These are phyloP conservation scores for Emys orbicularis DNA, from an alignment of 2,797 vertebrate species.

Conservation along the genomic window DNA sequence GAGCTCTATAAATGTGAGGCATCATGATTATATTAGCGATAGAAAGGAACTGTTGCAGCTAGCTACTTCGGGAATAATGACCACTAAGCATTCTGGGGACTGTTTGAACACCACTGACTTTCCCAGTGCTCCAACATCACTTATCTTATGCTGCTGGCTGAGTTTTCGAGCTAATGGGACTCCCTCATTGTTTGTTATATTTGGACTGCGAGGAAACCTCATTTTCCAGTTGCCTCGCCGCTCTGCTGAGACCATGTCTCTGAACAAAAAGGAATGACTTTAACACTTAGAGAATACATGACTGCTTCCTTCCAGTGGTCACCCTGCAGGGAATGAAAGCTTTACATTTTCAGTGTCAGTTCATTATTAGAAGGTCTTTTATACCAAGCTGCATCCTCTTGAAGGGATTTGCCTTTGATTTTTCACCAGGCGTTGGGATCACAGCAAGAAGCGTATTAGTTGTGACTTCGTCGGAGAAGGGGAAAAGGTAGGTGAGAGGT, in stretches of 20 bases:
- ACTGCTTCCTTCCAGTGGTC: slow-evolving; percentile 40
- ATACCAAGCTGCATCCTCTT: slow-evolving; percentile 46
- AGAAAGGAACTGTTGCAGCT: background rate
- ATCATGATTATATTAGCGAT: background rate
- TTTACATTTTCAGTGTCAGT: slow-evolving; percentile 25
- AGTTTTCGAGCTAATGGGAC: background rate
- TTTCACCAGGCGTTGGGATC: slow-evolving; percentile 58
- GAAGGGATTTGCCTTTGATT: slow-evolving; percentile 68
- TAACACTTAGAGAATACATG: background rate
- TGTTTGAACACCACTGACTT: background rate
- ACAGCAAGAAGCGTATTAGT: slow-evolving; percentile 67
- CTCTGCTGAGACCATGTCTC: slow-evolving; percentile 32
- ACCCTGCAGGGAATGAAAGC: slow-evolving; percentile 48
- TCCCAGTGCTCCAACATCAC: background rate
- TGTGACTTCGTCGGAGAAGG: slow-evolving; percentile 58
- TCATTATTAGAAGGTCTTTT: slow-evolving; percentile 68
- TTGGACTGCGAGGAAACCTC: slow-evolving; percentile 14
- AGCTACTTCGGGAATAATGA: background rate
- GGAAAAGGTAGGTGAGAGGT: slow-evolving; percentile 50
- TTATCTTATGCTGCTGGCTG: background rate
- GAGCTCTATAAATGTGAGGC: background rate
- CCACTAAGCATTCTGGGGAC: background rate
- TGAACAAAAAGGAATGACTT: slow-evolving; percentile 41
- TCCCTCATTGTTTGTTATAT: slow-evolving; percentile 13
- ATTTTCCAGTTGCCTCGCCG: slow-evolving; percentile 49